phyloP scores from a whole-genome alignment of 30 jellyfish, hydroid and myxozoan genomes.

The Aurelia aurita complex sp. Pacific region DNA sequence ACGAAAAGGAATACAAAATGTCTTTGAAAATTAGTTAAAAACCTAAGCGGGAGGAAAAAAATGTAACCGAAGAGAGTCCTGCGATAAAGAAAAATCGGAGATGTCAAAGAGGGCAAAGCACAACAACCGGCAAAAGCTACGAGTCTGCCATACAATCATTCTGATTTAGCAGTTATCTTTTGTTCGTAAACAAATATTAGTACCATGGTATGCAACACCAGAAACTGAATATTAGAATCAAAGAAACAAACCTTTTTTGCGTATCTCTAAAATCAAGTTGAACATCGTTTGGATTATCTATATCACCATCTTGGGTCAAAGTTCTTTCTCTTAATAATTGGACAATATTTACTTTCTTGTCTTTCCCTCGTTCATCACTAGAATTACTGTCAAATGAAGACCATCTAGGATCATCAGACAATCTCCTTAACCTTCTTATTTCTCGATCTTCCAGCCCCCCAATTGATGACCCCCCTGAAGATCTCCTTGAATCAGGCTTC shows the following conservation, averaged over 20 bases:
- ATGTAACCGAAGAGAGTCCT: too few relatives aligned
- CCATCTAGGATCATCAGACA: conserved; percentile 39
- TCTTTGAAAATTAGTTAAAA: too few relatives aligned
- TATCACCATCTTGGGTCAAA: conserved; percentile 29
- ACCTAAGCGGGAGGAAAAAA: too few relatives aligned
- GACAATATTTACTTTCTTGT: conserved; percentile 56
- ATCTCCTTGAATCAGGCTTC: conserved; percentile 19
- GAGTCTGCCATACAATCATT: too few relatives aligned
- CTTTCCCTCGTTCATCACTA: conserved; percentile 33
- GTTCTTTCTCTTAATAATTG: conserved; percentile 58
- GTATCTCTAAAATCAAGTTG: background rate
- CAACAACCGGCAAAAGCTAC: too few relatives aligned
- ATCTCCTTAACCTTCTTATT: background rate
- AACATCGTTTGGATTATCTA: conserved; percentile 26
- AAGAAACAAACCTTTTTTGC: background rate
- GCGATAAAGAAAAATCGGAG: too few relatives aligned
- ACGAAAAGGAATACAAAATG: too few relatives aligned
- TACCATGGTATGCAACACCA: too few relatives aligned
- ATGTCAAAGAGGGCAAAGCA: too few relatives aligned
- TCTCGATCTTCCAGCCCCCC: background rate
- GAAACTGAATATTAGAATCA: too few relatives aligned
- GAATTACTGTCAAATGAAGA: conserved; percentile 68
- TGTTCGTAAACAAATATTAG: too few relatives aligned
- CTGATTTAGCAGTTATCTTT: too few relatives aligned
- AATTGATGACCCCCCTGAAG: conserved; percentile 7